Base-by-base conservation (phyloP, 2,888 invertebrate genomes). In the Brachylomia viminalis region DNA sequence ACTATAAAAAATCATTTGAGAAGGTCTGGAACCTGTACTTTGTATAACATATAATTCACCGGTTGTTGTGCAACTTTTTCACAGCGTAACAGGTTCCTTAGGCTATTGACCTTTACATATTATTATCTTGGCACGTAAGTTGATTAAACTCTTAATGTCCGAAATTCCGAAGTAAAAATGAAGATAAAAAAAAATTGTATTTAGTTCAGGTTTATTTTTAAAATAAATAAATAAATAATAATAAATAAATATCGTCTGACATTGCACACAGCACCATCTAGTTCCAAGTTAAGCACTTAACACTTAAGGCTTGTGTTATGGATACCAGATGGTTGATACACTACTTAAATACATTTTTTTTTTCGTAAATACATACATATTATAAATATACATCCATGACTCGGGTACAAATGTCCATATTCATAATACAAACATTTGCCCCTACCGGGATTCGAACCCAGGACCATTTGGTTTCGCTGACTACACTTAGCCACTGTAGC, bases 91-190 rank as follows among this genome's bases (percentile, higher is more conserved):
- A 33, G 70, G 72, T 72, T 72, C 45, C 27, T n/a, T 17, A 67
- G 72, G 56, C 77, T 61, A 73, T 75, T 84, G 64, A 77, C 70
- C 70, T 81, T 38, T 47, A 33, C 1, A 27, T 42, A 71, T 79
- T 79, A 13, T 33, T 79, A 83, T 83, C 71, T 70, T 79, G 10
- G 27, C 3, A n/a, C 1, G 30, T 68, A 72, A 69, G 20, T 58
- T 45, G 52, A 75, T 82, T 56, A 62, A 27, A 58, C 65, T 69
- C 68, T 33, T 65, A 45, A 33, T 52, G 45, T 58, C 64, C 6
- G 30, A 61, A 76, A 58, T 59, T 58, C 64, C 6, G 30, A 61
- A 76, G 54, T 59, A 49, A 73, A 38, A 67, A 52, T 65, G 20
- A 67, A 62, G 59, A 67, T 67, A 66, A 61, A 69, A 54, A 56